Percentiles rank a stretch among this genome's conserved stretches.
phyloP scores from a whole-genome alignment of 35 echinoderm and acorn worm species.

The Stichopus chloronotus region DNA sequence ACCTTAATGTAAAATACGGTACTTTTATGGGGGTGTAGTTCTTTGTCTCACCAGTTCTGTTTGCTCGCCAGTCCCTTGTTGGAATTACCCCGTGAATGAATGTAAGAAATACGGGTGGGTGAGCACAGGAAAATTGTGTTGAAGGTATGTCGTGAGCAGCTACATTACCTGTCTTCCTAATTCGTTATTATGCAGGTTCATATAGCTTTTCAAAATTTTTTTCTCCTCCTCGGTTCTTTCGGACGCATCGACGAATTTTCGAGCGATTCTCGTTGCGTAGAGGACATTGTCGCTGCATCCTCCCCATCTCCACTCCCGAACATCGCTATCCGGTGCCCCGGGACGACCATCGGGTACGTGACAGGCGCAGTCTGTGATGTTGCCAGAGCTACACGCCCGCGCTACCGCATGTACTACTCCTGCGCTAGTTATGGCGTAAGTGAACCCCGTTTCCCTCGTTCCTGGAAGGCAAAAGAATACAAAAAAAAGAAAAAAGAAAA shows the following conservation, averaged over 20 bases:
- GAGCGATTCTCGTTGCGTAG: slow-evolving; percentile 72
- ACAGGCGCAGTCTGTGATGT: slow-evolving; percentile 88
- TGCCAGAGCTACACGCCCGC: slow-evolving; percentile 78
- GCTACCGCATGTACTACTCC: slow-evolving; percentile 90
- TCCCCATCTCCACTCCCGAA: slow-evolving; percentile 84
- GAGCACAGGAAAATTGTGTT: not conserved
- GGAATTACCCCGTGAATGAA: too few relatives aligned
- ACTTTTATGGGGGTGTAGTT: too few relatives aligned
- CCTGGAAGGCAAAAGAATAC: slow-evolving; percentile 60
- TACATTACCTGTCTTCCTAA: slow-evolving; percentile 84
- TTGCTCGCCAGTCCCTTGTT: too few relatives aligned
- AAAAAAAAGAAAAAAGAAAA: slow-evolving; percentile 49
- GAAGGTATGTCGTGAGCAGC: not conserved
- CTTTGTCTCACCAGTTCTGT: too few relatives aligned
- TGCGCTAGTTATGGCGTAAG: slow-evolving; percentile 93
- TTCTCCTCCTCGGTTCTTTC: slow-evolving; percentile 29
- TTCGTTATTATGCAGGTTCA: slow-evolving; percentile 99
- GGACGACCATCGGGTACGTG: slow-evolving; percentile 55
- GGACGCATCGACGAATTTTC: slow-evolving; percentile 86
- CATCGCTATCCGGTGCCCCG: slow-evolving; percentile 41
- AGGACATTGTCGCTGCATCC: slow-evolving; percentile 90
- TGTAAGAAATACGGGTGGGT: not conserved
- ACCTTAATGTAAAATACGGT: too few relatives aligned
- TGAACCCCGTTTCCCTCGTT: slow-evolving; percentile 89
- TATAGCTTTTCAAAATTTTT: slow-evolving; percentile 58